These are phyloP conservation scores for Colletes collaris DNA, from an alignment of 2,888 invertebrate genomes.

Conservation along the genomic window DNA sequence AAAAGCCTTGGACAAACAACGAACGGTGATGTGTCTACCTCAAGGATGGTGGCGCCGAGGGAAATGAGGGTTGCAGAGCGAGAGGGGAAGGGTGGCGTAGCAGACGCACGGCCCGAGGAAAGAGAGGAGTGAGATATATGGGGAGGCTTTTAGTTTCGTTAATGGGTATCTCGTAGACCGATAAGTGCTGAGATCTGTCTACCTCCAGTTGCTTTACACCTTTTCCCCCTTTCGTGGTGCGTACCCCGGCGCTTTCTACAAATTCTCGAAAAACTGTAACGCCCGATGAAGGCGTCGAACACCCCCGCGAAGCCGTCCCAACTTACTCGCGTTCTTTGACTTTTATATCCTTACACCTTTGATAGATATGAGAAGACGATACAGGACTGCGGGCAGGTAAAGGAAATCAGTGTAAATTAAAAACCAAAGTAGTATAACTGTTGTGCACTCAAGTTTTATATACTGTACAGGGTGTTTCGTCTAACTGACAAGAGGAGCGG, in stretches of 20 bases:
- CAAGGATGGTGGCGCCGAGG: slow-evolving; percentile 69
- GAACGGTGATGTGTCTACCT: slow-evolving; percentile 81
- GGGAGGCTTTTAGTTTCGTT: slow-evolving; percentile 83
- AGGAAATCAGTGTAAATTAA: too few species aligned
- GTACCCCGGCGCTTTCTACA: slow-evolving; percentile 46
- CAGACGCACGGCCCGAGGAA: slow-evolving; percentile 59
- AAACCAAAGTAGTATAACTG: too few species aligned
- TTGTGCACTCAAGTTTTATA: too few species aligned
- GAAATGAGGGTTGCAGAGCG: slow-evolving; percentile 65
- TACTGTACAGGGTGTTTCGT: too few species aligned
- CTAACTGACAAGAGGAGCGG: too few species aligned
- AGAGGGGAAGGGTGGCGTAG: slow-evolving; percentile 28
- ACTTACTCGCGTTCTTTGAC: too few species aligned
- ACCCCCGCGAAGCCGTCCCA: background rate
- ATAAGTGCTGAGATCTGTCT: slow-evolving; percentile 83
- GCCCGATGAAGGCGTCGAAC: slow-evolving; percentile 18
- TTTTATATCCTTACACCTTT: too few species aligned
- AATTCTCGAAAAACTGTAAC: slow-evolving; percentile 54
- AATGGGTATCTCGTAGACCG: slow-evolving; percentile 83
- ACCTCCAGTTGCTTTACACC: slow-evolving; percentile 82
- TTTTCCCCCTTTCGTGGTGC: slow-evolving; percentile 67
- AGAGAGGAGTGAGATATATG: slow-evolving; percentile 80
- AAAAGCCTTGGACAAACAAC: slow-evolving; percentile 79
- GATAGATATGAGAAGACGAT: too few species aligned
- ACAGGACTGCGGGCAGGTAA: too few species aligned